Conservation (phyloP, 2,113 vertebrate genomes). For the Ptychochromis oligacanthus region DNA sequence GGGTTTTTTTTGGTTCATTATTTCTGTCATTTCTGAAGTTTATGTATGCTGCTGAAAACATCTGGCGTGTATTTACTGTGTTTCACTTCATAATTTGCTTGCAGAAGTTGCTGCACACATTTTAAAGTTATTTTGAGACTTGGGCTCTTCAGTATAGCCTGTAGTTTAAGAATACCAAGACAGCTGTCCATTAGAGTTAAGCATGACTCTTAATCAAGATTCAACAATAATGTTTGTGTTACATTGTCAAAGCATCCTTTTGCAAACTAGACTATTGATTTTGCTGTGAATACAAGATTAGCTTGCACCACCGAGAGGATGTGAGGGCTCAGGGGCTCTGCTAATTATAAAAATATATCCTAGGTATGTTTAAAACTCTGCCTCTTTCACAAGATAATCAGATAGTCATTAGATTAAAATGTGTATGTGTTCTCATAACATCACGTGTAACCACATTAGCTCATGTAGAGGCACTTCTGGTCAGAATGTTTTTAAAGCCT, state of each 20-base stretch:
- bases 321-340: constrained; percentile 8
- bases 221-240: constrained; percentile 20
- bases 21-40: neutral
- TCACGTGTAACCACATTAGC: neutral
- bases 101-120: neutral
- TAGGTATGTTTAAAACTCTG: neutral
- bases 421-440: neutral
- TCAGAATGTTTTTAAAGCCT: constrained; percentile 7
- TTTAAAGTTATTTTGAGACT: neutral
- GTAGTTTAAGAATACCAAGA: neutral
- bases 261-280: constrained; percentile 54
- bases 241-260: constrained; percentile 48
- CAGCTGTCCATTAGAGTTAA: constrained; percentile 4
- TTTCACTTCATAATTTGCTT: neutral
- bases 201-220: constrained; percentile 19
- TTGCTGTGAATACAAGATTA: constrained; percentile 39
- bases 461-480: neutral
- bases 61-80: neutral
- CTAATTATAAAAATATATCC: neutral
- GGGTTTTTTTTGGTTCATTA: neutral
- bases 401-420: neutral
- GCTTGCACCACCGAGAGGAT: constrained; percentile 10
- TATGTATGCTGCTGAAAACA: neutral
- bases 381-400: neutral
- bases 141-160: neutral